phyloP scores from a whole-genome alignment of 2,797 vertebrate species.

The Rhabdomys pumilio region DNA sequence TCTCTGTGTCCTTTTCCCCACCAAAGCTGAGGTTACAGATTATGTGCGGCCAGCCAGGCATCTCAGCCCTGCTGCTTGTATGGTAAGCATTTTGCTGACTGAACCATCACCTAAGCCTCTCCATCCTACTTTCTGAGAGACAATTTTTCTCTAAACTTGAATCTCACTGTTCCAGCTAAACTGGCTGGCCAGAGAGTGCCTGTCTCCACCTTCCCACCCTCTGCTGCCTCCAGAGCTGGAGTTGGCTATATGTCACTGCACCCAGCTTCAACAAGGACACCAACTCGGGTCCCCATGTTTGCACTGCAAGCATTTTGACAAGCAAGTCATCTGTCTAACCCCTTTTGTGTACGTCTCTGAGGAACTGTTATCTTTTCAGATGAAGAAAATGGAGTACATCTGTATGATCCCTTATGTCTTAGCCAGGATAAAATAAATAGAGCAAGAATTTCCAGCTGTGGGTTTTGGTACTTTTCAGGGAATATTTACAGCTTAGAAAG shows the following conservation, averaged over 20 bases:
- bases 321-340: not conserved
- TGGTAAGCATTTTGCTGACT: not conserved
- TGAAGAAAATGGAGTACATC: not conserved
- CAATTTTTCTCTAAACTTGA: not conserved
- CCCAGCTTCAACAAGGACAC: not conserved
- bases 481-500: not conserved
- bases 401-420: not conserved
- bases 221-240: not conserved
- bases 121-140: not conserved
- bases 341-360: not conserved
- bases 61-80: not conserved
- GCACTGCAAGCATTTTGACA: not conserved
- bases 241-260: not conserved
- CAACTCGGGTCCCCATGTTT: too few species aligned
- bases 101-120: not conserved
- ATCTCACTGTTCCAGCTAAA: not conserved
- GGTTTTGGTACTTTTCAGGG: not conserved
- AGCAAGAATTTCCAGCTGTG: not conserved
- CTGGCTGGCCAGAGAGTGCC: not conserved
- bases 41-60: not conserved
- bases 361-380: not conserved
- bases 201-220: not conserved
- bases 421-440: not conserved
- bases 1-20: not conserved
- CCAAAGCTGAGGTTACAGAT: not conserved